Base-by-base conservation (phyloP, 2,113 vertebrate genomes). In the Phalacrocorax pelagicus region DNA sequence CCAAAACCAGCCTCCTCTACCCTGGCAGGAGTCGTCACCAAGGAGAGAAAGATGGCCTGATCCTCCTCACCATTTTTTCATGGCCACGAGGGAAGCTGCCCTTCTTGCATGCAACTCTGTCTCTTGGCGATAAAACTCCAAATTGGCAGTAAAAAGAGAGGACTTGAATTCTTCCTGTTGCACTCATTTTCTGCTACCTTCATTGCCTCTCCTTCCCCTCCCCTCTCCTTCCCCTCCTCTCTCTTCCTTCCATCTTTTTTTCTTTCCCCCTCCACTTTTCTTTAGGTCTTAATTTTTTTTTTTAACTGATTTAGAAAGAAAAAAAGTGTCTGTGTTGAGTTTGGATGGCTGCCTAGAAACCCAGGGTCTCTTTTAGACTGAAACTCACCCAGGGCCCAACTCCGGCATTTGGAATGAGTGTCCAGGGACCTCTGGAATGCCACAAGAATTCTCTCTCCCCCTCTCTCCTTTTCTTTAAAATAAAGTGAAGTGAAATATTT, bases 401-500 rank as follows among this genome's bases (percentile, higher is more conserved):
- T 97, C 88, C 2, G n/a, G 97, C 97, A 98, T 98, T 98, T 96
- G 94, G 92, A 94, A 93, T 93, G 97, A 97, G 97, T 97, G 97
- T 98, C 98, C 96, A 96, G 98, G 95, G 98, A 98, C 97, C 81
- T 97, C 82, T 88, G 86, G 97, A 98, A 98, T 98, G 98, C 98
- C 97, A 96, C 96, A 98, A 97, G 98, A 98, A 98, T 98, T 97
- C 94, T 96, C 86, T 96, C 93, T 95, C 81, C 69, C 92, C 96
- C 97, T 97, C 75, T 51, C 65, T 81, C 92, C 86, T 97, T 97
- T 97, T 95, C 98, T 98, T 98, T 97, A 97, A 98, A 98, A 98
- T 97, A 98, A 93, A 94, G 94, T 96, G 97, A 97, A 97, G 96
- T 97, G 96, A 98, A 98, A 97, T 98, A 97, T 98, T 97, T 97